phyloP scores from a whole-genome alignment of 2,888 invertebrate species.

The Calameuta idolon region DNA sequence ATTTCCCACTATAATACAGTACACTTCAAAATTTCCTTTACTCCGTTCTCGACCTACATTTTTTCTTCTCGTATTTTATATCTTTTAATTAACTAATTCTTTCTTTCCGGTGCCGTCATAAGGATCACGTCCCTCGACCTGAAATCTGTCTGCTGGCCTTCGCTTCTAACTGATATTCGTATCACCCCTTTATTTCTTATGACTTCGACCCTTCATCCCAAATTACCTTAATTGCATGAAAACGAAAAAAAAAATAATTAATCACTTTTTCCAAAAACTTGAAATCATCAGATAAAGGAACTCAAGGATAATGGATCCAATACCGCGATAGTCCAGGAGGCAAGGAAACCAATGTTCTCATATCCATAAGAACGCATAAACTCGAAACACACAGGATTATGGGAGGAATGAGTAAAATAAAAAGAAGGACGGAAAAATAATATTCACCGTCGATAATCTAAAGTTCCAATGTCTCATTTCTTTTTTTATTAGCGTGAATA shows the following conservation, averaged over 20 bases:
- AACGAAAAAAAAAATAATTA: neutral
- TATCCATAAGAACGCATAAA: neutral
- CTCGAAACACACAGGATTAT: neutral
- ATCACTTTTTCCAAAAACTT: neutral
- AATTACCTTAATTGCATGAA: neutral
- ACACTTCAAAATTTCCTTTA: constrained; percentile 1
- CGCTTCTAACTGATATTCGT: neutral
- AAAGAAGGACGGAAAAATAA: constrained; percentile 4
- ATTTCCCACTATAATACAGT: neutral
- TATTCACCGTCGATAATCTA: constrained; percentile 17
- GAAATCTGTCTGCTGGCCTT: neutral
- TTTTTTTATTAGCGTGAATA: constrained; percentile 44
- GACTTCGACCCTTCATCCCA: neutral
- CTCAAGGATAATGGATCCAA: neutral
- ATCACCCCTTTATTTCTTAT: neutral
- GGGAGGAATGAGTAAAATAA: neutral
- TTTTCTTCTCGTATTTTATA: neutral
- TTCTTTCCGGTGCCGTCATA: neutral
- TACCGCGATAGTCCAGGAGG: neutral
- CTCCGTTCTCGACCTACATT: neutral
- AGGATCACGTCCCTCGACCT: neutral
- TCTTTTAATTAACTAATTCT: neutral
- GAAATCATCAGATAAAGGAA: neutral
- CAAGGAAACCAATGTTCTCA: neutral
- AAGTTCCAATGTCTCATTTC: constrained; percentile 35